These are phyloP conservation scores for Hyperoodon ampullatus DNA, from an alignment of 2,113 vertebrate species.

Conservation along the genomic window DNA sequence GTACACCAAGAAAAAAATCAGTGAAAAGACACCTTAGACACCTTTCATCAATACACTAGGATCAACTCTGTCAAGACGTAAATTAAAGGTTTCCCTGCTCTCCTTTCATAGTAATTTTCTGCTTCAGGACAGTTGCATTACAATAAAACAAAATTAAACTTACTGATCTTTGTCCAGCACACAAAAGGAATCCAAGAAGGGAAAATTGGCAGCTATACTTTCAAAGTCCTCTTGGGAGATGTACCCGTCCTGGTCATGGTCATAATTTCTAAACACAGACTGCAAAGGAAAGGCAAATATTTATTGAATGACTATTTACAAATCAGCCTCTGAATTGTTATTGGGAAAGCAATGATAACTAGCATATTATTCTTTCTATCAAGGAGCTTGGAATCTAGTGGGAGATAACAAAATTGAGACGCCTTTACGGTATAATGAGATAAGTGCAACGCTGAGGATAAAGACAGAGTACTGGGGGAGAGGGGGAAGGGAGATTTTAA, in stretches of 20 bases:
- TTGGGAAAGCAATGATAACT: background rate
- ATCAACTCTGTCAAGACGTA: background rate
- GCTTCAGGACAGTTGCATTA: background rate
- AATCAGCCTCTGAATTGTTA: background rate
- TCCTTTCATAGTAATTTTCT: background rate
- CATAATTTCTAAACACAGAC: slow-evolving; percentile 99
- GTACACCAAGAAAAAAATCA: background rate
- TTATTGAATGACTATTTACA: background rate
- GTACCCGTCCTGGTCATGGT: slow-evolving; percentile 96
- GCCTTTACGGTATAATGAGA: background rate
- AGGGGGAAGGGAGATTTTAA: background rate
- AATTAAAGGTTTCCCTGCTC: background rate
- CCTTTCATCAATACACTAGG: background rate
- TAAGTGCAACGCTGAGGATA: background rate
- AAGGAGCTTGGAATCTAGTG: background rate
- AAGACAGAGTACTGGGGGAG: background rate
- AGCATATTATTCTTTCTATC: background rate
- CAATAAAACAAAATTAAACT: slow-evolving; percentile 81
- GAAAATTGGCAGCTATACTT: slow-evolving; percentile 97
- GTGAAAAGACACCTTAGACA: background rate
- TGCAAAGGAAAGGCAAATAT: slow-evolving; percentile 78
- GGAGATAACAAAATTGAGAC: background rate
- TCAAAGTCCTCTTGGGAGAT: slow-evolving; percentile 99
- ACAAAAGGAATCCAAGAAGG: slow-evolving; percentile 98
- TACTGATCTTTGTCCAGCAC: slow-evolving; percentile 99